Percentiles rank a stretch among this genome's conserved stretches.
These are phyloP conservation scores for Craseonycteris thonglongyai DNA, from an alignment of 2,113 vertebrate species.

Conservation along the genomic window DNA sequence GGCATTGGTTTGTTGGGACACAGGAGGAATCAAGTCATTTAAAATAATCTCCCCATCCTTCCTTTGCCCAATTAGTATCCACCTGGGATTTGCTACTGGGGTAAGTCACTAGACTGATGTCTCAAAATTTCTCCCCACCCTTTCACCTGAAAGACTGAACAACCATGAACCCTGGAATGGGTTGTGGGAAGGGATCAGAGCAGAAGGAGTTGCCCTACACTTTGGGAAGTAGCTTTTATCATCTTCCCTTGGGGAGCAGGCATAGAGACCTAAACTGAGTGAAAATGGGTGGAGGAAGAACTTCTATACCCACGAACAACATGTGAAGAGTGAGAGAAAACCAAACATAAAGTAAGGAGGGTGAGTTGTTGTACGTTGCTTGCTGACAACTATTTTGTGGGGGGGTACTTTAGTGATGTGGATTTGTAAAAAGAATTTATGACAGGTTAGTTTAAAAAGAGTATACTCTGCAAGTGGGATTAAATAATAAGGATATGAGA, in stretches of 20 bases:
- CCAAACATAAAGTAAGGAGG: slow-evolving; percentile 26
- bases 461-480: background rate
- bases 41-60: background rate
- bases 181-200: background rate
- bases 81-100: slow-evolving; percentile 3
- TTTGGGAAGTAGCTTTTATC: slow-evolving; percentile 33
- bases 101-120: slow-evolving; percentile 7
- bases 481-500: background rate
- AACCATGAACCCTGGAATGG: background rate
- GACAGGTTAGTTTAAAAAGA: background rate
- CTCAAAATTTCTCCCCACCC: background rate
- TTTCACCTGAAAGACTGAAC: background rate
- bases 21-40: background rate
- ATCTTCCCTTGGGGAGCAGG: slow-evolving; percentile 20
- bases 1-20: background rate
- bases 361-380: slow-evolving; percentile 13
- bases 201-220: background rate
- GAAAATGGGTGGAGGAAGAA: slow-evolving; percentile 34
- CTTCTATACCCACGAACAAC: background rate
- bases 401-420: background rate
- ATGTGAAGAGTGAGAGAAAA: slow-evolving; percentile 36
- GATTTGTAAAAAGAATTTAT: background rate
- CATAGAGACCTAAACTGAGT: slow-evolving; percentile 13
- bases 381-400: slow-evolving; percentile 7
- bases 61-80: background rate